Base-by-base conservation (phyloP, 1,140 invertebrate genomes). In the Neodiprion virginianus region DNA sequence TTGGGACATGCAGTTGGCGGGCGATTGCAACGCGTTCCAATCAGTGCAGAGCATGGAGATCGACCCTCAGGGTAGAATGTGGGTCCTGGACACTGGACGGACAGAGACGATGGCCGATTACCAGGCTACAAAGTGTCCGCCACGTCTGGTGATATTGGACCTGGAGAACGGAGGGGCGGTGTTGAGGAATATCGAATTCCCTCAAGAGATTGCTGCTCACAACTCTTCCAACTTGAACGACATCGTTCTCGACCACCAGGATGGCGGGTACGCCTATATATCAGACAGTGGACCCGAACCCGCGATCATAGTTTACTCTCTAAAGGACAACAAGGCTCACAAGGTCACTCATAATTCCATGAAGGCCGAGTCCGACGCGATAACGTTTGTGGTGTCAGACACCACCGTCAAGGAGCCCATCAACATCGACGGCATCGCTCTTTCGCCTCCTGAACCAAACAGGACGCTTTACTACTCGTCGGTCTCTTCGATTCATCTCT, bases 31-130 rank as follows among this genome's bases (percentile, higher is more conserved):
- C 1, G 90, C 91, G 1, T 89, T 95, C 23, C 93, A 94, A 79
- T 92, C 91, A 74, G 93, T 94, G 5, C 92, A 93, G 81, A 92
- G 91, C 76, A 89, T 94, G 79, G 93, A 94, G 82, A 92, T 94
- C 23, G 93, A 94, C 78, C 89, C 89, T 0, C 86, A 88, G 40
- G 93, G 92, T 5, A 85, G 92, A 0, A 92, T 95, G 91, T 95
- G 93, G 93, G 90, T 94, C 1, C 79, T 94, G 65, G 94, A 95
- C 78, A 91, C 91, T 12, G 93, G 93, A 0, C 87, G 91, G 8
- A 87, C 91, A 0, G 88, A 86, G 0, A 90, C 90, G 12, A 77
- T 91, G 67, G 89, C 86, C 0, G 67, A 81, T 10, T 80, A 90
- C 0, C 80, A 85, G 0, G 88, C 87, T 48, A 82, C 85, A 11